Percentiles rank a stretch among this genome's conserved stretches.
Evolutionary conservation across 2,113 vertebrate species (phyloP).

Genomic region (Alectura lathami): DNA sequence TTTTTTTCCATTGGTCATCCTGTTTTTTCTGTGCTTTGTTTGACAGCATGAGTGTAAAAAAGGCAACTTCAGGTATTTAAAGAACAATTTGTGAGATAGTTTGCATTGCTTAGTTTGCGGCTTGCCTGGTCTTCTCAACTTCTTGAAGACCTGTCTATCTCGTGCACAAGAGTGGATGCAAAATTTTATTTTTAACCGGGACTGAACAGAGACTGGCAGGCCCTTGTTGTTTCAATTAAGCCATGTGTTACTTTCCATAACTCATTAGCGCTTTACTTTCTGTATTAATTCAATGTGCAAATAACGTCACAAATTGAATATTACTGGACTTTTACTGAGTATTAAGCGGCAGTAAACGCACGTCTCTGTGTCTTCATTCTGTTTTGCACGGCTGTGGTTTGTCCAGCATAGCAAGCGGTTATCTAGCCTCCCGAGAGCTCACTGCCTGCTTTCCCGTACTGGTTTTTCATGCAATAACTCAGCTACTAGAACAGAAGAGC

Average conservation of each 20-base stretch:
- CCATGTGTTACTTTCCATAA: conserved; percentile 48
- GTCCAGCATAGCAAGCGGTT: neutral
- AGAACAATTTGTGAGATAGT: neutral
- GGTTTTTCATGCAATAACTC: neutral
- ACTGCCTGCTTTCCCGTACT: accelerated
- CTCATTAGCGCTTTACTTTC: conserved; percentile 57
- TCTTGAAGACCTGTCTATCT: neutral
- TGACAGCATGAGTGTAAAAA: neutral
- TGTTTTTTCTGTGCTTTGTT: neutral
- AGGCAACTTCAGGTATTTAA: neutral
- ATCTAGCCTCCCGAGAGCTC: neutral
- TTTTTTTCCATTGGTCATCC: neutral
- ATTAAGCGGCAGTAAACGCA: conserved; percentile 47
- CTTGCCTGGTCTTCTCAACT: neutral
- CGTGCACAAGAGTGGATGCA: neutral
- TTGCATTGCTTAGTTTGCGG: neutral
- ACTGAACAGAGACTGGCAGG: neutral
- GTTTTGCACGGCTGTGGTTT: neutral
- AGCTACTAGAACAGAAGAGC: neutral
- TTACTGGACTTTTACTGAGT: conserved; percentile 54
- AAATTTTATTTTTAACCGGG: neutral
- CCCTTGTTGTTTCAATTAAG: conserved; percentile 56
- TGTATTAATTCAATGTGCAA: conserved; percentile 62
- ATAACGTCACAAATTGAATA: conserved; percentile 70
- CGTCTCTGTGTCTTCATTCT: conserved; percentile 41